Base-by-base conservation (phyloP, 2,797 vertebrate genomes). In the Ataeniobius toweri region DNA sequence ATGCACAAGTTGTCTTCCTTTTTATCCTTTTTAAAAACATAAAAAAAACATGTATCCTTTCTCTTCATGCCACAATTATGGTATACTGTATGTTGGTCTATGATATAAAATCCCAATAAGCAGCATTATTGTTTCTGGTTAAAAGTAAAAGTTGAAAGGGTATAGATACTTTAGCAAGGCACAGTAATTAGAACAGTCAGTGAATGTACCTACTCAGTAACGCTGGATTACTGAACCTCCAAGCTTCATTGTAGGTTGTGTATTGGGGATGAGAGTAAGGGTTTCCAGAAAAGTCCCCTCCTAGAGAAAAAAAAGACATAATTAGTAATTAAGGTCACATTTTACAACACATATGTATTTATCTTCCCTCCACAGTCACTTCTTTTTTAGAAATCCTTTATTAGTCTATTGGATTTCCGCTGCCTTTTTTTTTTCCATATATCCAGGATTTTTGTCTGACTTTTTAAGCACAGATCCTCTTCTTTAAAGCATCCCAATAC, bases 141-240 rank as follows among this genome's bases (percentile, higher is more conserved):
- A 48, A 24, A 26, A 48, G 39, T 68, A 18, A 41, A 67, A 26
- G 24, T 48, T 46, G 12, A 69, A 10, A 1, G 13, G 6, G 41
- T 26, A 41, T n/a, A 14, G 24, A 46, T 16, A 26, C 24, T 69
- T 46, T n/a, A 69, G 24, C 22, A 46, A 69, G 67, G 41, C 12
- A 48, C 13, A 8, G 44, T 26, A 70, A 48, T 44, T 59, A 46
- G 53, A 36, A 36, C n/a, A 74, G 22, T 68, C 75, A 77, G 22
- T 48, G 50, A 6, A 36, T 71, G 28, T 79, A 96, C 98, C 98
- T 96, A 99, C 98, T 99, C 97, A 99, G 94, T 98, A 99, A 96
- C 78, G 98, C 98, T 93, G 98, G 98, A 95, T 99, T 99, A 96
- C 98, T 99, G 96, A 99, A 98, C 95, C 98, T 96, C 98, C 98